phyloP scores from a whole-genome alignment of 2,888 invertebrate species.

The Cryptocephalus primarius region DNA sequence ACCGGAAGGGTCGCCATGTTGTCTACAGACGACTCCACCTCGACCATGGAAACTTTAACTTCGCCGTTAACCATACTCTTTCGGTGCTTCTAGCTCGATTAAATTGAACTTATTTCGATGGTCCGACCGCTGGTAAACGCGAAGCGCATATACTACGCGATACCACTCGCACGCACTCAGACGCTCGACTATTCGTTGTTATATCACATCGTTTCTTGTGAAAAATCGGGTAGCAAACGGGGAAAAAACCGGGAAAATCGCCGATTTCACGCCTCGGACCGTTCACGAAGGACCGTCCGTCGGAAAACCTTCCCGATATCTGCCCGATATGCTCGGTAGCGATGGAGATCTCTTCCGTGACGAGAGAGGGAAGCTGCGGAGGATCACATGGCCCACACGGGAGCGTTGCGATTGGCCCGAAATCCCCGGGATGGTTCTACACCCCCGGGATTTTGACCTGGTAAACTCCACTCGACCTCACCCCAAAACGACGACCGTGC shows the following conservation, averaged over 20 bases:
- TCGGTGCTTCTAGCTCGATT: too few species aligned
- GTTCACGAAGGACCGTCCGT: too few species aligned
- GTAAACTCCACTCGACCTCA: slow-evolving; percentile 37
- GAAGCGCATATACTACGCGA: too few species aligned
- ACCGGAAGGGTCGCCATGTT: slow-evolving; percentile 85
- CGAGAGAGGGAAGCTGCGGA: slow-evolving; percentile 35
- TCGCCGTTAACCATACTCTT: slow-evolving; percentile 53
- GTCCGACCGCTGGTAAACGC: too few species aligned
- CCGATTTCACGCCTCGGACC: too few species aligned
- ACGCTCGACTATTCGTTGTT: not conserved
- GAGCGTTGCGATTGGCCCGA: slow-evolving; percentile 28
- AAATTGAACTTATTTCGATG: too few species aligned
- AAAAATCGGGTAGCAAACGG: too few species aligned
- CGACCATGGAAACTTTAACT: slow-evolving; percentile 82
- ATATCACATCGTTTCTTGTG: not conserved
- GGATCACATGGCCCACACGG: slow-evolving; percentile 28
- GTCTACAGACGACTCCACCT: slow-evolving; percentile 68
- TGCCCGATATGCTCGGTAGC: too few species aligned
- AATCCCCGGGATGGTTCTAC: slow-evolving; percentile 18
- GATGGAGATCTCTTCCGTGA: too few species aligned
- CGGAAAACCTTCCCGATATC: too few species aligned
- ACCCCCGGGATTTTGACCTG: slow-evolving; percentile 38
- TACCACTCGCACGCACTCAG: too few species aligned
- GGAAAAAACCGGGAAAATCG: too few species aligned
- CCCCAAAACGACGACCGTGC: slow-evolving; percentile 16